Evolutionary conservation across 2,797 vertebrate genomes (phyloP), one percentile per base, ranked within the genome.

Genomic region (Notolabrus celidotus): DNA sequence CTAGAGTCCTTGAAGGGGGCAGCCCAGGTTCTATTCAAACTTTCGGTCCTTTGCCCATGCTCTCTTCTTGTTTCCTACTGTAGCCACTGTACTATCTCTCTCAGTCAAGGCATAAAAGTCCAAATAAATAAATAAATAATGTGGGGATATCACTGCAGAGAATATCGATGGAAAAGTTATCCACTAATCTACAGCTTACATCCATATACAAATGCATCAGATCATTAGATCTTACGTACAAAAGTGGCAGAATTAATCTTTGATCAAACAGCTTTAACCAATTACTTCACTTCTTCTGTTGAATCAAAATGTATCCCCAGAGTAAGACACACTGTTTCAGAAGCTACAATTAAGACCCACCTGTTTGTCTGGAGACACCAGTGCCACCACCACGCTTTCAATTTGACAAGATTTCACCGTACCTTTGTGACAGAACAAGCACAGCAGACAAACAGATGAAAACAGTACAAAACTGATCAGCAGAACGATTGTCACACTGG

Each of bases 381-480:
- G 47, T 15, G 8, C 33, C 20, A 19, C 43, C 38, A n/a, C 47
- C 19, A 10, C 31, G 27, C 27, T 41, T 52, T 42, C 12, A 33
- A 17, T 0, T 47, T 22, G 22, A 54, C 20, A 29, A 10, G 33
- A 38, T 54, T 27, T 59, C 45, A 51, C 36, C n/a, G 36, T 41
- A n/a, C 42, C 34, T 58, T 43, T 5, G 22, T 46, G 27, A 53
- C n/a, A 42, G 43, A 78, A 71, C 34, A 46, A 59, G 25, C 19
- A 16, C 29, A 41, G 60, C 46, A 74, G 55, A 67, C 17, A 53
- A 43, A 53, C 12, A 11, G 19, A 57, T 7, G 51, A 60, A 15
- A 12, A 20, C 55, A 39, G 45, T 2, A 36, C 20, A 20, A 52
- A 61, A 22, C 29, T 57, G 20, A 77, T 67, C 53, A 43, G 46